Percentiles rank a stretch among this genome's conserved stretches.
phyloP scores from a whole-genome alignment of 2,113 vertebrate species.

The human region GRCh38 chr5:107120501-107121000 shows the following conservation, averaged over 20 bases:
- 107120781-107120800: not conserved
- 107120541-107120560: rapidly evolving
- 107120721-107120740: not conserved
- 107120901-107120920: too few relatives aligned
- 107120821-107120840: not conserved
- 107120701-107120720: not conserved
- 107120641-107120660: not conserved
- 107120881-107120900: too few relatives aligned
- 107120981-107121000: too few relatives aligned
- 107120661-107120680: too few relatives aligned
- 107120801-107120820: not conserved
- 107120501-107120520: too few relatives aligned
- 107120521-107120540: rapidly evolving
- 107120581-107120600: not conserved
- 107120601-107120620: rapidly evolving
- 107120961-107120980: too few relatives aligned
- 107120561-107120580: rapidly evolving
- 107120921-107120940: too few relatives aligned
- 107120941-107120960: too few relatives aligned
- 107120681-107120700: not conserved
- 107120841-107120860: not conserved
- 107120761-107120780: not conserved
- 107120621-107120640: rapidly evolving
- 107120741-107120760: not conserved
- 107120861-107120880: not conserved